A percentile compares a stretch with the other conserved stretches of the same genome.
Evolutionary conservation across 2,888 invertebrate species (phyloP).

Genomic region (Cistogaster globosa): DNA sequence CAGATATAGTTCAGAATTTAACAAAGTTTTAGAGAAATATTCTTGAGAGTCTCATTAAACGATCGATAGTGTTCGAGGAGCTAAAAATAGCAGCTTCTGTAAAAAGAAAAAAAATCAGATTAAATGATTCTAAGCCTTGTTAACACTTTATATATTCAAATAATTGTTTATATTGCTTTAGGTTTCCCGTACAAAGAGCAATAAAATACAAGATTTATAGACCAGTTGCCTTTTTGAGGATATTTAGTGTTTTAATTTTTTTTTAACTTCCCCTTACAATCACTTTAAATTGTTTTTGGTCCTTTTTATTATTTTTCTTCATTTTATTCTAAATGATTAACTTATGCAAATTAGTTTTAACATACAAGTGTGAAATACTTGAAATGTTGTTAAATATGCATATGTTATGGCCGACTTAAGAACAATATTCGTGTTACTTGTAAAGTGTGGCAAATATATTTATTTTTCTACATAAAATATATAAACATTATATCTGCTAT

Average conservation of each 20-base stretch:
- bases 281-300: not conserved
- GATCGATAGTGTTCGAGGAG: too few relatives aligned
- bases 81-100: too few relatives aligned
- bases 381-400: constrained; percentile 62
- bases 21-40: too few relatives aligned
- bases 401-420: constrained; percentile 53
- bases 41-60: too few relatives aligned
- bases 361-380: constrained; percentile 66
- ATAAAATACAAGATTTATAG: not conserved
- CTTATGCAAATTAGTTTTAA: constrained; percentile 68
- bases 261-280: not conserved
- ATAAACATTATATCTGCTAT: too few relatives aligned
- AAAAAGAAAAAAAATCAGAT: too few relatives aligned
- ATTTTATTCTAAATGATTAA: constrained; percentile 61
- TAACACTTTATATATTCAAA: too few relatives aligned
- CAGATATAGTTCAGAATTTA: too few relatives aligned
- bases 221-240: not conserved
- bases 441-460: not conserved
- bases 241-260: not conserved
- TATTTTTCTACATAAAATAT: not conserved
- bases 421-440: constrained; percentile 8
- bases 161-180: too few relatives aligned
- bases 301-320: constrained; percentile 3
- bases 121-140: too few relatives aligned
- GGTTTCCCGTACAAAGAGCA: not conserved